Conservation (phyloP, 2,888 invertebrate species). For the Dasysyrphus albostriatus region DNA sequence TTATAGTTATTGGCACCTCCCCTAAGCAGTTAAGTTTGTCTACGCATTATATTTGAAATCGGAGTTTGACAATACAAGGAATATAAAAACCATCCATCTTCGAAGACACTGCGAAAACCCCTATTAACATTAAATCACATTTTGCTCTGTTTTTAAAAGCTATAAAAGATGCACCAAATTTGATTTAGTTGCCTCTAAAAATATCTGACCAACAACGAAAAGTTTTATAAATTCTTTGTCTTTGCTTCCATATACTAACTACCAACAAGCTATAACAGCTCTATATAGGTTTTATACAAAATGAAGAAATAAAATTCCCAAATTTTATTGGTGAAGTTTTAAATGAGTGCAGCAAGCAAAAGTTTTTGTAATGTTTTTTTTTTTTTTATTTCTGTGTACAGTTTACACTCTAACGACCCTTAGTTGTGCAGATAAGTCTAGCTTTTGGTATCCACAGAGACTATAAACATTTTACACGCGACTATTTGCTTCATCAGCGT, state of each 20-base stretch:
- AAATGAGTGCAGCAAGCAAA: slow-evolving; percentile 59
- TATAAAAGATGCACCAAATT: slow-evolving; percentile 17
- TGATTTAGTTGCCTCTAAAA: slow-evolving; percentile 7
- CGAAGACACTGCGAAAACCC: not conserved
- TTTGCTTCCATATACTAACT: not conserved
- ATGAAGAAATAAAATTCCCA: slow-evolving; percentile 50
- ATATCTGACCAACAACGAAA: slow-evolving; percentile 25
- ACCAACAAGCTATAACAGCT: not conserved
- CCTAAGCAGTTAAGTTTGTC: no score
- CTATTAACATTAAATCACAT: slow-evolving; percentile 13
- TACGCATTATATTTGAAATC: not conserved
- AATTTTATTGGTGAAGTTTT: slow-evolving; percentile 68
- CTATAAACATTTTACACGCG: slow-evolving; percentile 68
- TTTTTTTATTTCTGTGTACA: not conserved
- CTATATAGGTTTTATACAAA: not conserved
- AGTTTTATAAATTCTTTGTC: slow-evolving; percentile 13
- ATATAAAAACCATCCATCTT: not conserved
- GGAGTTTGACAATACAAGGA: not conserved
- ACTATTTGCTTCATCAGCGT: slow-evolving; percentile 59
- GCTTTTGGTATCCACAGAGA: slow-evolving; percentile 39
- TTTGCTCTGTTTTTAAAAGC: slow-evolving; percentile 10
- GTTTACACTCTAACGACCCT: slow-evolving; percentile 48
- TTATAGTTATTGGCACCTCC: no score
- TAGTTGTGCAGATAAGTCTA: slow-evolving; percentile 57
- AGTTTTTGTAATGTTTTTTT: slow-evolving; percentile 1